Conservation (phyloP, 2,113 vertebrate genomes). For the Scartelaos histophorus region DNA sequence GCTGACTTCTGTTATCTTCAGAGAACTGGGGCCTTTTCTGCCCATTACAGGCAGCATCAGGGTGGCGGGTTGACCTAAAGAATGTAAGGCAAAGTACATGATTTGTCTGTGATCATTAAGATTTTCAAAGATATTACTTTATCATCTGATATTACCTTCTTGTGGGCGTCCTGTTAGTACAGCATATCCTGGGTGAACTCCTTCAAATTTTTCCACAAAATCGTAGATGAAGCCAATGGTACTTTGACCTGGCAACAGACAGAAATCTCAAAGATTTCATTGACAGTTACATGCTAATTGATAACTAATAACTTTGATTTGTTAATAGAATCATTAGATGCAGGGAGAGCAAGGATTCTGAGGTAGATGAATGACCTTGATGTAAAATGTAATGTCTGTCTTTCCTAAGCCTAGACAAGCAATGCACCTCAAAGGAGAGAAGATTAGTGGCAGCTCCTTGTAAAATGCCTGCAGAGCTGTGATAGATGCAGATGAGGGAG, state of each 20-base stretch:
- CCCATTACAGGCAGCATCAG: constrained; percentile 72
- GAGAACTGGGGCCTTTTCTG: constrained; percentile 59
- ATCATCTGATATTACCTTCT: constrained; percentile 57
- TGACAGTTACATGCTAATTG: background rate
- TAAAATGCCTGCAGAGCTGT: too few relatives aligned
- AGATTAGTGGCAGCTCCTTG: too few relatives aligned
- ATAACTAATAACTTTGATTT: too few relatives aligned
- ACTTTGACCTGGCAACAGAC: constrained; percentile 69
- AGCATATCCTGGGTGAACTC: constrained; percentile 74
- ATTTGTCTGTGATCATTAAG: background rate
- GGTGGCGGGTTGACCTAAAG: constrained; percentile 53
- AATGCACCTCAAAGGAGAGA: too few relatives aligned
- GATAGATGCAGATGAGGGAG: too few relatives aligned
- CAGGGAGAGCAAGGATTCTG: too few relatives aligned
- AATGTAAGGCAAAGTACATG: background rate
- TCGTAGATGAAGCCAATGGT: constrained; percentile 73
- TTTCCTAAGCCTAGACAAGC: too few relatives aligned
- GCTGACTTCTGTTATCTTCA: constrained; percentile 50
- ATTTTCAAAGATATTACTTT: background rate
- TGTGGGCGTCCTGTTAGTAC: constrained; percentile 67
- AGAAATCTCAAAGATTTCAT: background rate
- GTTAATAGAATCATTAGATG: too few relatives aligned
- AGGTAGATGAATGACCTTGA: too few relatives aligned
- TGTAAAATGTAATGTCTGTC: too few relatives aligned
- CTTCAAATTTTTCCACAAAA: constrained; percentile 75